phyloP scores from a whole-genome alignment of 1,140 invertebrate species.

The Platyscapa corneri region DNA sequence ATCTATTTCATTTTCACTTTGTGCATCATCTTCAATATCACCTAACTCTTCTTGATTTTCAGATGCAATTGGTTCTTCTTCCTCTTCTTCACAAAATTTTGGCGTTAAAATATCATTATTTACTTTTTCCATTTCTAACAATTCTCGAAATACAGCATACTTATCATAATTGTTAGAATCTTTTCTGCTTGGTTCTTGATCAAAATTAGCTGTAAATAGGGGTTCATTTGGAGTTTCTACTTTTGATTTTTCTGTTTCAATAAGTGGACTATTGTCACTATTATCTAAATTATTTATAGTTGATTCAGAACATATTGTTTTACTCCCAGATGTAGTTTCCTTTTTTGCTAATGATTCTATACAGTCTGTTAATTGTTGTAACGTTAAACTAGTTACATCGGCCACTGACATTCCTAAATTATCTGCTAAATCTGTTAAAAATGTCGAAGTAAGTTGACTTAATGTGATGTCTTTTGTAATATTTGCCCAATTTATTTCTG shows the following conservation, averaged over 20 bases:
- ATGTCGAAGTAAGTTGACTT: conserved; percentile 86
- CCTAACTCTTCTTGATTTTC: conserved; percentile 63
- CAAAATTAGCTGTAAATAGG: conserved; percentile 77
- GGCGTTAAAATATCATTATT: conserved; percentile 66
- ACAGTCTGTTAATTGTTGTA: conserved; percentile 88
- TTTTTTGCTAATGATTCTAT: conserved; percentile 74
- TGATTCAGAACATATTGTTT: conserved; percentile 60
- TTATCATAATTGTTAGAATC: conserved; percentile 78
- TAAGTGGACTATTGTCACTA: not conserved
- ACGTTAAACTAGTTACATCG: conserved; percentile 87
- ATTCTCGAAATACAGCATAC: conserved; percentile 89
- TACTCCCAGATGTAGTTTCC: conserved; percentile 46
- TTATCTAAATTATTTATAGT: conserved; percentile 46
- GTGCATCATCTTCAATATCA: conserved; percentile 58
- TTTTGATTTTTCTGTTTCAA: conserved; percentile 44
- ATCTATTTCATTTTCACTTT: conserved; percentile 57
- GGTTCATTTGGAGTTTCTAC: conserved; percentile 58
- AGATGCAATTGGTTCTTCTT: conserved; percentile 47
- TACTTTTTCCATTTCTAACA: conserved; percentile 82
- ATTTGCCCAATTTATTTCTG: conserved; percentile 51
- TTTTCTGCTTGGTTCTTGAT: conserved; percentile 64
- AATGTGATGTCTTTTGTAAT: conserved; percentile 83
- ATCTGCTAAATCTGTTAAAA: conserved; percentile 83
- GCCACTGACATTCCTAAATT: conserved; percentile 84
- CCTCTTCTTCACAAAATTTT: conserved; percentile 61